Evolutionary conservation across 2,797 vertebrate genomes (phyloP).

Genomic region (Cirrhinus molitorella): DNA sequence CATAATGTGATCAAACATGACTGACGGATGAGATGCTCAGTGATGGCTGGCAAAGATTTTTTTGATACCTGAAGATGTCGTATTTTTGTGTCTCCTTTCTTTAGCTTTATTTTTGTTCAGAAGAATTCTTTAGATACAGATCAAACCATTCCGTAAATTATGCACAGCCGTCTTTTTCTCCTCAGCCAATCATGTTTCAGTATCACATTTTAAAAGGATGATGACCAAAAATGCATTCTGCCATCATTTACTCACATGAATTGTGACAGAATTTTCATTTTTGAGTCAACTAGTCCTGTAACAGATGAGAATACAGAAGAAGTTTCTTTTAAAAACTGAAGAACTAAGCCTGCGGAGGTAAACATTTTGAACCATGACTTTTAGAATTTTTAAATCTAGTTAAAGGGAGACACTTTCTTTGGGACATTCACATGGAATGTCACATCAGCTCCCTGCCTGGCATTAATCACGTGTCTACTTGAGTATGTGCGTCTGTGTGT

Average conservation of each 20-base stretch:
- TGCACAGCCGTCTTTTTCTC: slow-evolving; percentile 15
- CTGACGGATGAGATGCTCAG: slow-evolving; percentile 38
- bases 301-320: not conserved
- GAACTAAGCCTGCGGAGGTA: not conserved
- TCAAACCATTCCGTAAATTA: slow-evolving; percentile 36
- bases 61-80: slow-evolving; percentile 36
- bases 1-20: slow-evolving; percentile 28
- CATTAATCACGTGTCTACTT: not conserved
- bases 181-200: slow-evolving; percentile 33
- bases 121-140: slow-evolving; percentile 39
- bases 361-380: slow-evolving; percentile 3
- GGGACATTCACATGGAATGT: slow-evolving; percentile 22
- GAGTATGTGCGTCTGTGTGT: slow-evolving; percentile 1
- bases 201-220: slow-evolving; percentile 13
- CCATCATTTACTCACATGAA: not conserved
- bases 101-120: slow-evolving; percentile 44
- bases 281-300: not conserved
- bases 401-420: not conserved
- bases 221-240: slow-evolving; percentile 14
- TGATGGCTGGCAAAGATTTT: slow-evolving; percentile 14
- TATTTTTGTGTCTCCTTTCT: slow-evolving; percentile 46
- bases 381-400: slow-evolving; percentile 19
- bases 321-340: slow-evolving; percentile 26
- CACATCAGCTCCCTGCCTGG: slow-evolving; percentile 25
- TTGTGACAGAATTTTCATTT: not conserved